phyloP scores from a whole-genome alignment of 64 coral and sea anemone genomes.

The Cladopsammia gracilis region DNA sequence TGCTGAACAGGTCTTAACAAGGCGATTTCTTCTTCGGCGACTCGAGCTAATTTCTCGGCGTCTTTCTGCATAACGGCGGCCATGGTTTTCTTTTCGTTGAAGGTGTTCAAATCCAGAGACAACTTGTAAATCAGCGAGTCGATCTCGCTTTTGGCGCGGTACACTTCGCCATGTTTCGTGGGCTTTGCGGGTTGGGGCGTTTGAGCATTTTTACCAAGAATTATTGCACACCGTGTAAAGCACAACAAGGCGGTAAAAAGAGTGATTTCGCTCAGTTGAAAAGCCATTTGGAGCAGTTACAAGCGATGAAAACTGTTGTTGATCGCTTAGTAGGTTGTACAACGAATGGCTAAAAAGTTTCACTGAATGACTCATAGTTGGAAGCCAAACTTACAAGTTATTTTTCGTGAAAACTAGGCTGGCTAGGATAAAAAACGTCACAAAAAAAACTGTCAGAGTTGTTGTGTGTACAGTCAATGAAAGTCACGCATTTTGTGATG shows the following conservation, averaged over 20 bases:
- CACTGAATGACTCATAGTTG: neutral
- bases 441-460: too few relatives aligned
- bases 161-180: neutral
- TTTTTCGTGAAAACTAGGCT: neutral
- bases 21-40: constrained; percentile 1
- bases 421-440: too few relatives aligned
- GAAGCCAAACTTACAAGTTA: neutral
- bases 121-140: constrained; percentile 38
- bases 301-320: too few relatives aligned
- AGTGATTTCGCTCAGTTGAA: neutral
- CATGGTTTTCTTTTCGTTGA: constrained; percentile 17
- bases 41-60: neutral
- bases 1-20: neutral
- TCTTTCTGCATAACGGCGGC: neutral
- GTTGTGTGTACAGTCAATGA: too few relatives aligned
- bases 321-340: neutral
- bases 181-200: neutral
- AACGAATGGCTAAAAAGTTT: too few relatives aligned
- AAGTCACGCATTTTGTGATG: too few relatives aligned
- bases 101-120: neutral
- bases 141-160: constrained; percentile 31
- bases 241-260: neutral
- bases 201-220: too few relatives aligned
- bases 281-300: neutral
- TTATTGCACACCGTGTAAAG: neutral